Evolutionary conservation across 2,797 vertebrate species (phyloP).

Genomic region (Fundulus diaphanus): DNA sequence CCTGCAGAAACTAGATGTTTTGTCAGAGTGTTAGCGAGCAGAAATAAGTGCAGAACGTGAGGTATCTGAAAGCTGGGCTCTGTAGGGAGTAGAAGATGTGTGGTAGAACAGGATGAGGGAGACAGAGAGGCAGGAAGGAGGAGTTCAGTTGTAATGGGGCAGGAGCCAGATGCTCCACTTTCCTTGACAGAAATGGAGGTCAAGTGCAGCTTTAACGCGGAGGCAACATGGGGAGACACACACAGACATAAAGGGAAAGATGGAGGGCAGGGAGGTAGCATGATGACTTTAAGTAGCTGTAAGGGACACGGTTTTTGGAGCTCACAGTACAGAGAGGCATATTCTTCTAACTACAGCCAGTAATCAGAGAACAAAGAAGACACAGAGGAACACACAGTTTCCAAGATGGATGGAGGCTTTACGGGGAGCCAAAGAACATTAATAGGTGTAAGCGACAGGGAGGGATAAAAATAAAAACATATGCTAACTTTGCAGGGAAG

Average conservation of each 20-base stretch:
- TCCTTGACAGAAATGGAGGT: slow-evolving; percentile 86
- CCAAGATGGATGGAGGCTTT: slow-evolving; percentile 56
- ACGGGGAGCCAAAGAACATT: slow-evolving; percentile 61
- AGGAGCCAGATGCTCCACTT: slow-evolving; percentile 82
- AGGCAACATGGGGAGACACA: slow-evolving; percentile 62
- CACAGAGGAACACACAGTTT: slow-evolving; percentile 27
- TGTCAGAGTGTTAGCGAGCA: slow-evolving; percentile 33
- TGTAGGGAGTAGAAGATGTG: slow-evolving; percentile 61
- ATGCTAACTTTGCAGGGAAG: slow-evolving; percentile 58
- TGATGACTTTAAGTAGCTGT: slow-evolving; percentile 80
- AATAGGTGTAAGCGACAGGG: slow-evolving; percentile 62
- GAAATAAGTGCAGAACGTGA: slow-evolving; percentile 31
- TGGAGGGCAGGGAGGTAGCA: slow-evolving; percentile 55
- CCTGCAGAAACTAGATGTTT: slow-evolving; percentile 54
- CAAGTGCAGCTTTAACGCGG: slow-evolving; percentile 82
- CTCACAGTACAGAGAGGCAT: slow-evolving; percentile 22
- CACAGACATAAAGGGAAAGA: slow-evolving; percentile 56
- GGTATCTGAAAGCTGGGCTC: slow-evolving; percentile 56
- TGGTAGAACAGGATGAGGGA: slow-evolving; percentile 43
- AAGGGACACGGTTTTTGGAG: slow-evolving; percentile 61
- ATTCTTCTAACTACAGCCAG: slow-evolving; percentile 47
- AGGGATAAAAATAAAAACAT: slow-evolving; percentile 64
- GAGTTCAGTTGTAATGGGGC: slow-evolving; percentile 70
- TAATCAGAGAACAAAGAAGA: slow-evolving; percentile 42
- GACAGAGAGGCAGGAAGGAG: slow-evolving; percentile 40